Conservation (phyloP, 2,888 invertebrate genomes). For the Agonopterix heracliana region DNA sequence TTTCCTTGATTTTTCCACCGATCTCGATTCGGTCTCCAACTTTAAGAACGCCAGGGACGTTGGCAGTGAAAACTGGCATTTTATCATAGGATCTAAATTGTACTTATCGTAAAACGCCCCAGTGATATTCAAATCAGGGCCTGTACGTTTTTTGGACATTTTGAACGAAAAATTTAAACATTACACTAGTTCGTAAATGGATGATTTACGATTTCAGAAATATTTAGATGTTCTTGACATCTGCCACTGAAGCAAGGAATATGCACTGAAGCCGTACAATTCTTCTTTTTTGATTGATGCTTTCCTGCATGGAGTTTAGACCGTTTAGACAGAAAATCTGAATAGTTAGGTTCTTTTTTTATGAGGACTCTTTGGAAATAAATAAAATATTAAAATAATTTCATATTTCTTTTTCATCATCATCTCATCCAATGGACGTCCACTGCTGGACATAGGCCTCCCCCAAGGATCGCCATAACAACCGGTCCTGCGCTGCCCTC, state of each 20-base stretch:
- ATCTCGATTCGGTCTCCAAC: constrained; percentile 67
- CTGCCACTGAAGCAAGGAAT: constrained; percentile 3
- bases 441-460: too few relatives aligned
- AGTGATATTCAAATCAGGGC: constrained; percentile 37
- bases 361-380: too few relatives aligned
- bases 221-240: constrained; percentile 7
- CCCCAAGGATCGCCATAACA: too few relatives aligned
- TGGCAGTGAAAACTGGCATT: constrained; percentile 69
- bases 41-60: constrained; percentile 55
- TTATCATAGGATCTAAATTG: constrained; percentile 21
- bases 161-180: constrained; percentile 65
- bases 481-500: too few relatives aligned
- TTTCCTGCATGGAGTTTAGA: background rate
- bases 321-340: too few relatives aligned
- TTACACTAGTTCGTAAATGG: constrained; percentile 32
- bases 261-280: background rate
- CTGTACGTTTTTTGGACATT: constrained; percentile 47
- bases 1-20: constrained; percentile 67
- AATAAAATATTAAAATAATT: too few relatives aligned
- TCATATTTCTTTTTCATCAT: too few relatives aligned
- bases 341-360: too few relatives aligned
- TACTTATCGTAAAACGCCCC: constrained; percentile 26
- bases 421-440: too few relatives aligned
- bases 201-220: constrained; percentile 15
- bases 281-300: background rate